Percentiles rank a stretch among this genome's conserved stretches.
Conservation (phyloP, 2,888 invertebrate genomes). For the Tipula lateralis region DNA sequence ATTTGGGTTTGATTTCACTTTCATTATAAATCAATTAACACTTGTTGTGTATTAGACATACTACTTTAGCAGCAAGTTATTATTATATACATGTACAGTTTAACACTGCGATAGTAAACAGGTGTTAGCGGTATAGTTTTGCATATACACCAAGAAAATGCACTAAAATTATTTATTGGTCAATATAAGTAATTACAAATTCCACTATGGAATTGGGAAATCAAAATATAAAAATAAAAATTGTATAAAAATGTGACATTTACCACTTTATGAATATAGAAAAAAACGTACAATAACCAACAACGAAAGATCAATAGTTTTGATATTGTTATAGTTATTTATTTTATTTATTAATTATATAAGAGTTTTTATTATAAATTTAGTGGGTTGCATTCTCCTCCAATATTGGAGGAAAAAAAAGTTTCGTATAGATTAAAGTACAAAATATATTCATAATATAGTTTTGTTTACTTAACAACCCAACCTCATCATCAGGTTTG, state of each 20-base stretch:
- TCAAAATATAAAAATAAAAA: neutral
- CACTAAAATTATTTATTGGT: slow-evolving; percentile 19
- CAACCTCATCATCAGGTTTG: neutral
- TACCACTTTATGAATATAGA: slow-evolving; percentile 15
- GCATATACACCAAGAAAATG: neutral
- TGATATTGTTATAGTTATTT: slow-evolving; percentile 1
- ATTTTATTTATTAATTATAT: neutral
- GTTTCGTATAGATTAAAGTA: neutral
- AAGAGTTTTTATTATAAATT: neutral
- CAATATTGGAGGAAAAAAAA: neutral
- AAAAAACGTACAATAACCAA: neutral
- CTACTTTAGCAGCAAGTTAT: neutral
- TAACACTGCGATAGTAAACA: neutral
- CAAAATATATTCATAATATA: neutral
- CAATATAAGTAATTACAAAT: slow-evolving; percentile 19
- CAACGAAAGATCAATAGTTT: slow-evolving; percentile 24
- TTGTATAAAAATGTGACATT: slow-evolving; percentile 13
- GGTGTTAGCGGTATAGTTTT: neutral
- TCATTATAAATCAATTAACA: slow-evolving; percentile 24
- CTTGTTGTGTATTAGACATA: neutral
- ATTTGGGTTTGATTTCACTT: slow-evolving; percentile 1
- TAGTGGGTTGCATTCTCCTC: slow-evolving; percentile 14
- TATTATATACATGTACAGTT: neutral
- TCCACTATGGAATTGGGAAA: slow-evolving; percentile 13
- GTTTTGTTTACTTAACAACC: neutral